These are phyloP conservation scores for Okapia johnstoni DNA, from an alignment of 2,113 vertebrate species.

Conservation along the genomic window DNA sequence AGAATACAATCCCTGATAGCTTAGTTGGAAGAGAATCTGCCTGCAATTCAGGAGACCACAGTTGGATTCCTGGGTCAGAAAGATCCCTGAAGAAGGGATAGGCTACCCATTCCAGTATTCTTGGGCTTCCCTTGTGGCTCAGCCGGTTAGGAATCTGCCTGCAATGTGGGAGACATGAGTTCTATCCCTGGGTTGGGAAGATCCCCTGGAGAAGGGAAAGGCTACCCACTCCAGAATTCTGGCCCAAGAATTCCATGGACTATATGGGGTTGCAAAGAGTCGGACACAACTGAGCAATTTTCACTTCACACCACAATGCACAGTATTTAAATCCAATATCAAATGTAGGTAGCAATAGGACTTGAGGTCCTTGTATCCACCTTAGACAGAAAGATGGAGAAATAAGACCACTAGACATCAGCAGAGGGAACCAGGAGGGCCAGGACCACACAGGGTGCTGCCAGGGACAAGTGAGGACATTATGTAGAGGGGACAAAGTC, in stretches of 20 bases:
- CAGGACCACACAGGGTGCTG: neutral
- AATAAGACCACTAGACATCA: slow-evolving; percentile 10
- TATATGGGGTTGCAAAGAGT: neutral
- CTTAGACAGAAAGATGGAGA: neutral
- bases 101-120: neutral
- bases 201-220: neutral
- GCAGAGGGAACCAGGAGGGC: slow-evolving; percentile 2
- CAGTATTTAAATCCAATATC: slow-evolving; percentile 48
- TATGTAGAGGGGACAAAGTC: slow-evolving; percentile 25
- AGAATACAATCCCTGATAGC: slow-evolving; percentile 19
- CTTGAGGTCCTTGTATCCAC: slow-evolving; percentile 14
- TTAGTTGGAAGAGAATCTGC: neutral
- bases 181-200: neutral
- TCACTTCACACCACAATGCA: slow-evolving; percentile 37
- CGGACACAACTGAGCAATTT: neutral
- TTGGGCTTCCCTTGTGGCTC: neutral
- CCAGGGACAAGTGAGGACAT: neutral
- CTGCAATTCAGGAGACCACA: neutral
- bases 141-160: neutral
- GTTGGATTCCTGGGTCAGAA: neutral
- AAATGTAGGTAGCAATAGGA: neutral
- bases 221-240: neutral
- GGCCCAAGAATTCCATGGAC: neutral
- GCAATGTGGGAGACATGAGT: neutral
- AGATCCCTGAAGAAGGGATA: neutral